Conservation (phyloP, 2,888 invertebrate species). For the Amorpha juglandis region DNA sequence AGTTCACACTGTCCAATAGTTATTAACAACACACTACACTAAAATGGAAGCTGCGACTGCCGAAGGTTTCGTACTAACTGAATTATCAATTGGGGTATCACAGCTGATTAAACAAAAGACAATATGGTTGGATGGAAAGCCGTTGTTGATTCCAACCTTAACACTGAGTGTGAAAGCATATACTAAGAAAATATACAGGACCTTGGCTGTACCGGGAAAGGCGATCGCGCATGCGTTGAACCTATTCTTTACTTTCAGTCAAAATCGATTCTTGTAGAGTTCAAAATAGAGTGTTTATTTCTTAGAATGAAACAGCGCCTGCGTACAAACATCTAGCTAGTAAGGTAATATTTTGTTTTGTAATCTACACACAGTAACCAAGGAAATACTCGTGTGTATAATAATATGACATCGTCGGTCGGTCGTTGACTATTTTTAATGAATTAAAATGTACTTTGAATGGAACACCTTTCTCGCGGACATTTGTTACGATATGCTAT, state of each 20-base stretch:
- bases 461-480: background rate
- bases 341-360: slow-evolving; percentile 57
- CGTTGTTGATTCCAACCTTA: slow-evolving; percentile 63
- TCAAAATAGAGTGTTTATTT: slow-evolving; percentile 6
- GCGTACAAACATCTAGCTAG: slow-evolving; percentile 19
- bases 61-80: slow-evolving; percentile 56
- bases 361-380: slow-evolving; percentile 65
- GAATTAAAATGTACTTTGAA: slow-evolving; percentile 2
- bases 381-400: slow-evolving; percentile 59
- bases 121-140: slow-evolving; percentile 55
- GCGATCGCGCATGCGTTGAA: slow-evolving; percentile 71
- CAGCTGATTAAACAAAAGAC: slow-evolving; percentile 77
- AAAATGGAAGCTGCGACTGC: slow-evolving; percentile 31
- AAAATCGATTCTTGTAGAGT: background rate
- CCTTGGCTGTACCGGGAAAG: slow-evolving; percentile 35
- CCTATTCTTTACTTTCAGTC: background rate
- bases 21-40: slow-evolving; percentile 24
- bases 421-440: slow-evolving; percentile 34
- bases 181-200: slow-evolving; percentile 45
- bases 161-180: slow-evolving; percentile 55
- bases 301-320: slow-evolving; percentile 16
- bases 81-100: slow-evolving; percentile 77
- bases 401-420: slow-evolving; percentile 42
- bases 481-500: background rate
- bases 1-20: slow-evolving; percentile 7